Evolutionary conservation across 2,797 vertebrate genomes (phyloP).

Genomic region (Poecilia velifera): DNA sequence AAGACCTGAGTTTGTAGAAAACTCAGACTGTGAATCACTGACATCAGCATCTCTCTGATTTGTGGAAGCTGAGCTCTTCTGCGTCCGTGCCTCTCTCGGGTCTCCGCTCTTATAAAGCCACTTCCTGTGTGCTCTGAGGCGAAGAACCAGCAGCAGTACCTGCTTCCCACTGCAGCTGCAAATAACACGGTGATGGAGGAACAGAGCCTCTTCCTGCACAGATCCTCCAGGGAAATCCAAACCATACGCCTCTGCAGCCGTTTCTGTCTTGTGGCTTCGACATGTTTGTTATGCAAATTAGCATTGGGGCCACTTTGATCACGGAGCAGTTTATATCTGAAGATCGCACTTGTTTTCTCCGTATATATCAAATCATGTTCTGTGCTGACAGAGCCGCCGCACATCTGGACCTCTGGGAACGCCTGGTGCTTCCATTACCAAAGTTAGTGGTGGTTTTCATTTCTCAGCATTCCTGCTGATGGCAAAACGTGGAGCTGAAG

Average conservation of each 20-base stretch:
- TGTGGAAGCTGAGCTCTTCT: conserved; percentile 59
- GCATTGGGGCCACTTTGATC: neutral
- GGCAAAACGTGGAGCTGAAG: conserved; percentile 45
- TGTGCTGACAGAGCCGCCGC: conserved; percentile 12
- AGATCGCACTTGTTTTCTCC: conserved; percentile 5
- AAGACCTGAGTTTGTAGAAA: too few relatives aligned
- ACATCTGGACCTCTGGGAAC: conserved; percentile 26
- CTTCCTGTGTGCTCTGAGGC: conserved; percentile 33
- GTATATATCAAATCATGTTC: conserved; percentile 7
- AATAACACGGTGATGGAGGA: conserved; percentile 55
- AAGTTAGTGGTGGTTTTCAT: neutral
- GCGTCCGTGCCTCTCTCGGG: conserved; percentile 28
- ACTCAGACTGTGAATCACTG: conserved; percentile 20
- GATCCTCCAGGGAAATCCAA: conserved; percentile 15
- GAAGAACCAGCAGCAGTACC: conserved; percentile 27
- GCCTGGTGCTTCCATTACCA: conserved; percentile 39
- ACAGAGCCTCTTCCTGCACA: conserved; percentile 39
- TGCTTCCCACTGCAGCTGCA: conserved; percentile 55
- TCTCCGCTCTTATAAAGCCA: conserved; percentile 33
- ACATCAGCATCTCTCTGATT: conserved; percentile 59
- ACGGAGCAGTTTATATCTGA: neutral
- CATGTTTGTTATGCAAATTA: conserved; percentile 30
- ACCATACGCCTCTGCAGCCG: neutral
- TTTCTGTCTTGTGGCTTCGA: conserved; percentile 9
- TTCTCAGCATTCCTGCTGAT: conserved; percentile 24